Evolutionary conservation across 2,113 vertebrate species (phyloP).

Genomic region (Apaloderma vittatum): DNA sequence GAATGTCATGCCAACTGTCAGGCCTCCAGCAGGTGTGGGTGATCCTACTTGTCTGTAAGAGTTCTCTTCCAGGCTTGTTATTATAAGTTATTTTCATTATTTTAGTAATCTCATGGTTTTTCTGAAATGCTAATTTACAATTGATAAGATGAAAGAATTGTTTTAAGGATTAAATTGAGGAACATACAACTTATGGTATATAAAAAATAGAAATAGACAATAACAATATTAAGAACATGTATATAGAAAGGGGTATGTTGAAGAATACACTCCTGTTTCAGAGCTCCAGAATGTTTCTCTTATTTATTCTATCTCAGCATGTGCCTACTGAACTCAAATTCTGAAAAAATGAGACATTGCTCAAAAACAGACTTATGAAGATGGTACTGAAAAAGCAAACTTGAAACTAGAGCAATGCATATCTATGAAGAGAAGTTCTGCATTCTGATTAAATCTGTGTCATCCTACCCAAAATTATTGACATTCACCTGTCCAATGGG

Average conservation of each 20-base stretch:
- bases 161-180: neutral
- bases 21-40: neutral
- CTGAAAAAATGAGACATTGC: neutral
- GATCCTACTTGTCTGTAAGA: neutral
- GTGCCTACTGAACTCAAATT: neutral
- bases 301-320: neutral
- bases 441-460: neutral
- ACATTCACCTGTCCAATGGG: neutral
- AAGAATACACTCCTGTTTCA: neutral
- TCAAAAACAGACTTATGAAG: neutral
- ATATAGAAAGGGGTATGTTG: neutral
- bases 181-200: neutral
- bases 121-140: neutral
- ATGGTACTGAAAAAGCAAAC: neutral
- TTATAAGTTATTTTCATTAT: neutral
- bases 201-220: neutral
- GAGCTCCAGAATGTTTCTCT: neutral
- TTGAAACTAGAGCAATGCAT: neutral
- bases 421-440: neutral
- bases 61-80: neutral
- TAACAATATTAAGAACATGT: neutral
- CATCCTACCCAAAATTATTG: neutral
- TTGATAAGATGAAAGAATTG: neutral
- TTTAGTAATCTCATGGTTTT: neutral
- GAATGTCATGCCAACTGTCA: neutral